These are phyloP conservation scores for Urocolius indicus DNA, from an alignment of 2,113 vertebrate genomes.

Conservation along the genomic window DNA sequence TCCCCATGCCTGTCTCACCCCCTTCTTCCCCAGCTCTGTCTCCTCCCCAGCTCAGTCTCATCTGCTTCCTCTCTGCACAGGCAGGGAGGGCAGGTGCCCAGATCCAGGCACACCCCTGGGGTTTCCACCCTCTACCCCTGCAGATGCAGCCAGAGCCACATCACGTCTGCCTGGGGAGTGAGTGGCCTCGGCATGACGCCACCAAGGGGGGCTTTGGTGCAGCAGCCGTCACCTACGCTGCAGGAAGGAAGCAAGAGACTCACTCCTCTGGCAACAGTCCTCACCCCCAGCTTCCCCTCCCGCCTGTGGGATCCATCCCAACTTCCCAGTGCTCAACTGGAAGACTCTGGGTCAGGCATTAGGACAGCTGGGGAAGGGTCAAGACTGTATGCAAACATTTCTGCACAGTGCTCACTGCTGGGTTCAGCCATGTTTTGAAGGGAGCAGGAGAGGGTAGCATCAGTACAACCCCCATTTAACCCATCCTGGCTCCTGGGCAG, in stretches of 20 bases:
- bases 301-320: background rate
- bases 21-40: too few species aligned
- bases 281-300: background rate
- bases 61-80: background rate
- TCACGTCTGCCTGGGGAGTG: background rate
- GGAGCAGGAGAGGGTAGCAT: background rate
- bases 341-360: background rate
- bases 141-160: rapidly evolving
- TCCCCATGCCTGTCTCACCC: background rate
- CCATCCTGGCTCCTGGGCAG: too few species aligned
- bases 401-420: background rate
- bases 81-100: background rate
- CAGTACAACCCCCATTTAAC: background rate
- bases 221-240: too few species aligned
- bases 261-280: background rate
- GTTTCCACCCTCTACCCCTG: background rate
- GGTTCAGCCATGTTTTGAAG: background rate
- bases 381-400: background rate
- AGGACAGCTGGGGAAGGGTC: background rate
- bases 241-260: conserved; percentile 2
- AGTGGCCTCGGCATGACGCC: background rate
- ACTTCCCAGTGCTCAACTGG: background rate
- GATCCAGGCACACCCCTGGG: background rate
- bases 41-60: background rate
- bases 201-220: too few species aligned